Conservation (phyloP, 2,888 invertebrate genomes). For the Synanthedon andrenaeformis region DNA sequence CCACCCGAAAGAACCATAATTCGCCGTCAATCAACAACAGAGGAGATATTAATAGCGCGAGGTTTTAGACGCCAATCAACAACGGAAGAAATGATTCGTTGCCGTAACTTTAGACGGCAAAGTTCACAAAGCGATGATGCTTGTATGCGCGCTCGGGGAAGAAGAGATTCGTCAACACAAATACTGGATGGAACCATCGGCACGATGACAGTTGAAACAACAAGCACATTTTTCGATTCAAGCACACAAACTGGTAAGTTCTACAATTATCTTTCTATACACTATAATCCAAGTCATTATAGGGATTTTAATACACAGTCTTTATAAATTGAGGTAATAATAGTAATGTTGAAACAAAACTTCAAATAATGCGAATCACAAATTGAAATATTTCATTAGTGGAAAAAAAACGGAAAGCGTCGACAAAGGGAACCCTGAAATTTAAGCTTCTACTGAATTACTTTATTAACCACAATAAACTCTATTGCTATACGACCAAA, state of each 20-base stretch:
- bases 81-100: slow-evolving; percentile 93
- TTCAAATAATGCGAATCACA: no score
- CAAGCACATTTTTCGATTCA: slow-evolving; percentile 92
- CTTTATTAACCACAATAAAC: slow-evolving; percentile 32
- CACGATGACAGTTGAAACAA: slow-evolving; percentile 93
- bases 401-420: slow-evolving; percentile 17
- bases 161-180: slow-evolving; percentile 88
- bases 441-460: slow-evolving; percentile 23
- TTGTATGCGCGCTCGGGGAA: slow-evolving; percentile 75
- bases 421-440: slow-evolving; percentile 23
- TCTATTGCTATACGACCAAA: slow-evolving; percentile 26
- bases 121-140: slow-evolving; percentile 91
- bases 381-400: no score
- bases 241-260: slow-evolving; percentile 92
- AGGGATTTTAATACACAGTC: neutral
- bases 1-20: slow-evolving; percentile 79
- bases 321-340: neutral
- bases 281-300: no score
- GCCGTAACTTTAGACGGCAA: slow-evolving; percentile 90
- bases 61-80: slow-evolving; percentile 92
- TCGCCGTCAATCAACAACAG: slow-evolving; percentile 89
- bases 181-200: slow-evolving; percentile 92
- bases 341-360: neutral
- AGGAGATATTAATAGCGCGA: slow-evolving; percentile 90
- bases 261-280: neutral